A percentile compares a stretch with the other conserved stretches of the same genome.
These are phyloP conservation scores for Aeoliscus strigatus DNA, from an alignment of 2,797 vertebrate species.

Conservation along the genomic window DNA sequence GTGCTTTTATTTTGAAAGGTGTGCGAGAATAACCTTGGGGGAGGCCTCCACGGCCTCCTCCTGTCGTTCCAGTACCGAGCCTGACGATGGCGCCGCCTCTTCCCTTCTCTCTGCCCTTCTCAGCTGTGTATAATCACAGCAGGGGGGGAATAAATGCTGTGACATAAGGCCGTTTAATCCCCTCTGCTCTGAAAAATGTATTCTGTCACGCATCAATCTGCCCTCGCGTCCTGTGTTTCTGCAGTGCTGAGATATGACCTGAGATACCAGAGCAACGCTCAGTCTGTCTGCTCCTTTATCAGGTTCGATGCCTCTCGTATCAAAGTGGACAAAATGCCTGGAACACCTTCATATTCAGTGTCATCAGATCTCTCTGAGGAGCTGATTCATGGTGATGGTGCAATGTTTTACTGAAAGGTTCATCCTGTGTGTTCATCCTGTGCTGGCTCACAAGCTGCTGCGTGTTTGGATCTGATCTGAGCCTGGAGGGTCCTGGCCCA, in stretches of 20 bases:
- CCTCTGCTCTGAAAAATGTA: constrained; percentile 60
- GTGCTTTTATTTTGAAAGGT: constrained; percentile 28
- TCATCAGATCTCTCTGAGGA: too few species aligned
- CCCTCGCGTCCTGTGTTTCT: constrained; percentile 33
- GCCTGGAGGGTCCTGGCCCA: constrained; percentile 23
- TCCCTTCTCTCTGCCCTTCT: background rate
- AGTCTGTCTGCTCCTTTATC: too few species aligned
- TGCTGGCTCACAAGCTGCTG: constrained; percentile 27
- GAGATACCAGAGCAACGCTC: background rate
- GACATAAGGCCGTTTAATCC: constrained; percentile 72
- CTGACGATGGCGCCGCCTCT: constrained; percentile 39
- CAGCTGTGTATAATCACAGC: constrained; percentile 43
- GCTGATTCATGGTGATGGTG: too few species aligned
- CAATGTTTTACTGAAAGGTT: background rate
- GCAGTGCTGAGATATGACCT: constrained; percentile 13
- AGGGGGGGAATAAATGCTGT: constrained; percentile 57
- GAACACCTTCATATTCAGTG: too few species aligned
- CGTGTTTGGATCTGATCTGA: constrained; percentile 21
- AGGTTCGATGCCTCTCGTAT: too few species aligned
- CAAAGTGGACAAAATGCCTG: too few species aligned
- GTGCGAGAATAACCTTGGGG: constrained; percentile 32
- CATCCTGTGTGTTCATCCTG: background rate
- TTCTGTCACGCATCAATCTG: constrained; percentile 71
- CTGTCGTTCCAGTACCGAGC: constrained; percentile 9
- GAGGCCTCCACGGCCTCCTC: constrained; percentile 8